Conservation (phyloP, 1,140 invertebrate genomes). For the Pissodes strobi region DNA sequence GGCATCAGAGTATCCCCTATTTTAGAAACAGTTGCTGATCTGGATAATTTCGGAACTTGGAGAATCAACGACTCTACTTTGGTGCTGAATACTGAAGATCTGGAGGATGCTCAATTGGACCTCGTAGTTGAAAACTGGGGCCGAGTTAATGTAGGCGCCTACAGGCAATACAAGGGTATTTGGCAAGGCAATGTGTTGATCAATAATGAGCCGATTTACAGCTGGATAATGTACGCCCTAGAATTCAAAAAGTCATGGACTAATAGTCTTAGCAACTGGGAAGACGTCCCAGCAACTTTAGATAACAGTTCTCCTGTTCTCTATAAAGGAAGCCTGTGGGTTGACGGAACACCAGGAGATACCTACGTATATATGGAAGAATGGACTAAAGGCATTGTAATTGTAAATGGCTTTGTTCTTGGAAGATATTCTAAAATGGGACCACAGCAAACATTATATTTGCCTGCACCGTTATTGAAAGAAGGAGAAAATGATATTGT, state of each 20-base stretch:
- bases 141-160: slow-evolving; percentile 61
- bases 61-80: slow-evolving; percentile 48
- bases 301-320: slow-evolving; percentile 34
- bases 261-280: slow-evolving; percentile 40
- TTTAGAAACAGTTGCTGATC: slow-evolving; percentile 44
- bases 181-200: slow-evolving; percentile 31
- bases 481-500: slow-evolving; percentile 58
- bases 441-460: slow-evolving; percentile 63
- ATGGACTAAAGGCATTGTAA: slow-evolving; percentile 64
- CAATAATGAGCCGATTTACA: slow-evolving; percentile 15
- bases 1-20: slow-evolving; percentile 52
- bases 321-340: slow-evolving; percentile 26
- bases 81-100: slow-evolving; percentile 32
- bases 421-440: slow-evolving; percentile 63
- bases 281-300: slow-evolving; percentile 32
- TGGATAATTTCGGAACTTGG: slow-evolving; percentile 58
- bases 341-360: slow-evolving; percentile 21
- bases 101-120: slow-evolving; percentile 55
- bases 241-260: slow-evolving; percentile 60
- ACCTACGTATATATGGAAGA: slow-evolving; percentile 52
- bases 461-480: slow-evolving; percentile 62
- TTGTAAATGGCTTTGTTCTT: slow-evolving; percentile 68
- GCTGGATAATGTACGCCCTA: slow-evolving; percentile 61
- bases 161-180: slow-evolving; percentile 47
- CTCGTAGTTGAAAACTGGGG: slow-evolving; percentile 66